Conservation (phyloP, 2,888 invertebrate genomes). For the Stenodema calcarata region DNA sequence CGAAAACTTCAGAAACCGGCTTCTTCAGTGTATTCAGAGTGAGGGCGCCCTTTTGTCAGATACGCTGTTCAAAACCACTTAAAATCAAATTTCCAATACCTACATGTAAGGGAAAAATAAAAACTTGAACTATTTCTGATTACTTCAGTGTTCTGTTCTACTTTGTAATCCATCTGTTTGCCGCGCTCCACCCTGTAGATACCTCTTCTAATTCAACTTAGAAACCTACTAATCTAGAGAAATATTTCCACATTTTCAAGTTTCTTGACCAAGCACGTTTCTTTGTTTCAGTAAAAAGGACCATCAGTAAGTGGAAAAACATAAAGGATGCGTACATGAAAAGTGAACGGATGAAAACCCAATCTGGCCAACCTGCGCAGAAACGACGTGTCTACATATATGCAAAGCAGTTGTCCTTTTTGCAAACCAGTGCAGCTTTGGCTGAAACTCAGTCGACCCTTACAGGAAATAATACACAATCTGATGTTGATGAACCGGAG, state of each 20-base stretch:
- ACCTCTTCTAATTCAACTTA: too few species aligned
- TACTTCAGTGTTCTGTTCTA: too few species aligned
- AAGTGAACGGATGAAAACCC: conserved; percentile 12
- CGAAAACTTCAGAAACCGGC: too few species aligned
- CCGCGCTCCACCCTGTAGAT: too few species aligned
- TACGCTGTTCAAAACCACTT: neutral
- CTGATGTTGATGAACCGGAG: neutral
- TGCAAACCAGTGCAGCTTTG: conserved; percentile 33
- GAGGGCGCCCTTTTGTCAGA: too few species aligned
- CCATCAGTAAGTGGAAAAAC: neutral
- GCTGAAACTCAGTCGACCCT: neutral
- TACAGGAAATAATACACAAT: neutral
- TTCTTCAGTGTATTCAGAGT: too few species aligned
- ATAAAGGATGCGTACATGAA: neutral
- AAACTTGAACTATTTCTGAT: too few species aligned
- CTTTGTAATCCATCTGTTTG: too few species aligned
- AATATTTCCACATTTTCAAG: too few species aligned
- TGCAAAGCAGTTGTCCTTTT: conserved; percentile 47
- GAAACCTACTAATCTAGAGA: too few species aligned
- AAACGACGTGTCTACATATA: conserved; percentile 38
- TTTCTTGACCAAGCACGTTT: neutral
- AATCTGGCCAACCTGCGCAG: conserved; percentile 39
- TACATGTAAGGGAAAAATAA: too few species aligned
- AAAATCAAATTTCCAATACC: too few species aligned
- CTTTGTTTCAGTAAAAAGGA: conserved; percentile 1